Base-by-base conservation (phyloP, 2,888 invertebrate genomes). In the Onchidella celtica region DNA sequence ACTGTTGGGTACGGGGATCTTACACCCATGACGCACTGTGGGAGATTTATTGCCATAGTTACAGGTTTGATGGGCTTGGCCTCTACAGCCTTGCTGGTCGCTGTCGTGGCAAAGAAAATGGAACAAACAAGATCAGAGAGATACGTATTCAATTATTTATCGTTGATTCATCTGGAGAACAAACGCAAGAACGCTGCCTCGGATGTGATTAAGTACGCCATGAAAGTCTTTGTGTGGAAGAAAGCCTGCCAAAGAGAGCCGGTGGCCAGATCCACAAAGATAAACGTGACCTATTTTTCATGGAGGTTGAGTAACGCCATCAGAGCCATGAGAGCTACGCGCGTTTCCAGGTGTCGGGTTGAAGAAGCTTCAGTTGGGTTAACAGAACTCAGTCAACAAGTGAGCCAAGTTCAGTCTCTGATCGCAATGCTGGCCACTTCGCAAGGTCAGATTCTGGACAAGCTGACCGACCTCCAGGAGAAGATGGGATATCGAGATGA, bases 1-100 rank as follows among this genome's bases (percentile, higher is more conserved):
- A 90, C 90, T 0, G 89, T 91, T 1, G 90, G 90, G 0, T 90
- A 90, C 74, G 90, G 90, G 0, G 90, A 91, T 75, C 81, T 87
- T 14, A 88, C 89, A 0, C 90, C 90, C 9, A 84, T 78, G 68
- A 90, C 89, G 38, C 88, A 90, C 76, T 91, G 90, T 82, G 90
- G 90, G 0, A 85, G 90, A n/a, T 90, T 88, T 68, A 88, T 91
- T 24, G 88, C 90, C 6, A 86, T 90, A 0, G 84, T 87, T 14
- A 89, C 89, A 0, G 89, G 88, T 2, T 74, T 88, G 17, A 88
- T 89, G 88, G 90, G 90, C 0, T 86, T 90, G 6, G 88, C 86
- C 21, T 87, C 89, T 34, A 89, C 89, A 0, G 90, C 90, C 0
- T 85, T 91, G 17, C 85, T 91, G 2, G 89, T 91, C 3, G 90